Conservation (phyloP, 2,888 invertebrate species). For the Hyposoter dolosus region DNA sequence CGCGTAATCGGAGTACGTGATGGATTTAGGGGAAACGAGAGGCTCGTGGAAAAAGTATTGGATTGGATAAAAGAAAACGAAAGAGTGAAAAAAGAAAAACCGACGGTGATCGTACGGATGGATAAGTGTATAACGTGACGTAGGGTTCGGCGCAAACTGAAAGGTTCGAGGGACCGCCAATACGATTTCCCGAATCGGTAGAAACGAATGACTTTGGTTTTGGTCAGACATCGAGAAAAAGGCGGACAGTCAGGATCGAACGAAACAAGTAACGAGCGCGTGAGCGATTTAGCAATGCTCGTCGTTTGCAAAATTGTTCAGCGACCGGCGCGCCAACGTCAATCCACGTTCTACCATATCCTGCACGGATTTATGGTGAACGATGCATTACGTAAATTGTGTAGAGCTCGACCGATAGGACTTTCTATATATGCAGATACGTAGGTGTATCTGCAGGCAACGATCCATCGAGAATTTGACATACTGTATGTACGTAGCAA, state of each 20-base stretch:
- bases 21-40: constrained; percentile 62
- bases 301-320: constrained; percentile 61
- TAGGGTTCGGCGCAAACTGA: constrained; percentile 34
- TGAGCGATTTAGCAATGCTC: constrained; percentile 41
- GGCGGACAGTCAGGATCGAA: constrained; percentile 6
- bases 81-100: constrained; percentile 15
- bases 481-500: constrained; percentile 1
- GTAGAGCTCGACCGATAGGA: constrained; percentile 74
- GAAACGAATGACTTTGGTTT: constrained; percentile 51
- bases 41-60: constrained; percentile 50
- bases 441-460: not conserved
- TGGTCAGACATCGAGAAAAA: constrained; percentile 53
- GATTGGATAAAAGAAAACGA: constrained; percentile 28
- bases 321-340: constrained; percentile 72
- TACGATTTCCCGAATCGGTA: constrained; percentile 47
- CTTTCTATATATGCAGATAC: constrained; percentile 31
- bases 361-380: constrained; percentile 76
- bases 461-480: constrained; percentile 32
- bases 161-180: constrained; percentile 15
- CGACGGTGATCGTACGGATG: constrained; percentile 27
- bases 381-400: constrained; percentile 81
- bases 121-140: constrained; percentile 52
- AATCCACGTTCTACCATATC: constrained; percentile 71
- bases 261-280: constrained; percentile 22
- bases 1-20: constrained; percentile 49